Percentiles rank a stretch among this genome's conserved stretches.
Evolutionary conservation across 2,888 invertebrate species (phyloP).

Genomic region (Argynnis bischoffii): DNA sequence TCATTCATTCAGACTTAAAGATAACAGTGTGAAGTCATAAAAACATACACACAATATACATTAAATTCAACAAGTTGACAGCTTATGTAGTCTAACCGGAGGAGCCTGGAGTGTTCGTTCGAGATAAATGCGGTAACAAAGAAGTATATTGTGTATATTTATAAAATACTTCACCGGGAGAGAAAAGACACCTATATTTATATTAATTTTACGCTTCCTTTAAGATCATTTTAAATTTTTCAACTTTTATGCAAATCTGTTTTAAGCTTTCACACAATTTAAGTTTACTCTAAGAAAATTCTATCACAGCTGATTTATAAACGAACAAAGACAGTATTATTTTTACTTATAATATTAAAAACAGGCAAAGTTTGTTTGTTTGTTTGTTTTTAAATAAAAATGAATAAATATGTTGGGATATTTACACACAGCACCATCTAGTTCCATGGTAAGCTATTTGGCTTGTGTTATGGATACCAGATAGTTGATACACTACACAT

Average conservation of each 20-base stretch:
- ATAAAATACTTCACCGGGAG: constrained; percentile 42
- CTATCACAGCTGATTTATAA: constrained; percentile 11
- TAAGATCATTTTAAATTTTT: constrained; percentile 15
- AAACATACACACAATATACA: too few relatives aligned
- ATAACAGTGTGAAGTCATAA: too few relatives aligned
- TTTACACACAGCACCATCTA: too few relatives aligned
- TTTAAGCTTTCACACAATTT: constrained; percentile 11
- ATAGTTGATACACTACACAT: too few relatives aligned
- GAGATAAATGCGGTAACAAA: constrained; percentile 66
- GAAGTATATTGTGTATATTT: constrained; percentile 43
- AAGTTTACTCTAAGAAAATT: background rate
- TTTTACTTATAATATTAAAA: too few relatives aligned
- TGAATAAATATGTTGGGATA: too few relatives aligned
- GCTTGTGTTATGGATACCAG: too few relatives aligned
- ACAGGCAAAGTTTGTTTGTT: too few relatives aligned
- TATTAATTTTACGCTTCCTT: constrained; percentile 29
- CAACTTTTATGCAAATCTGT: constrained; percentile 10
- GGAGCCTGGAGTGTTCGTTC: constrained; percentile 59
- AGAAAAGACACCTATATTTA: constrained; percentile 29
- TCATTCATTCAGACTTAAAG: too few relatives aligned
- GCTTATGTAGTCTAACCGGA: constrained; percentile 33
- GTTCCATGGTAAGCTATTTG: too few relatives aligned
- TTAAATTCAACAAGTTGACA: constrained; percentile 31
- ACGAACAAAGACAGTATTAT: background rate
- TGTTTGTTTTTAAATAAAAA: too few relatives aligned